Evolutionary conservation across 2,888 invertebrate species (phyloP).

Genomic region (Frankliniella fusca): DNA sequence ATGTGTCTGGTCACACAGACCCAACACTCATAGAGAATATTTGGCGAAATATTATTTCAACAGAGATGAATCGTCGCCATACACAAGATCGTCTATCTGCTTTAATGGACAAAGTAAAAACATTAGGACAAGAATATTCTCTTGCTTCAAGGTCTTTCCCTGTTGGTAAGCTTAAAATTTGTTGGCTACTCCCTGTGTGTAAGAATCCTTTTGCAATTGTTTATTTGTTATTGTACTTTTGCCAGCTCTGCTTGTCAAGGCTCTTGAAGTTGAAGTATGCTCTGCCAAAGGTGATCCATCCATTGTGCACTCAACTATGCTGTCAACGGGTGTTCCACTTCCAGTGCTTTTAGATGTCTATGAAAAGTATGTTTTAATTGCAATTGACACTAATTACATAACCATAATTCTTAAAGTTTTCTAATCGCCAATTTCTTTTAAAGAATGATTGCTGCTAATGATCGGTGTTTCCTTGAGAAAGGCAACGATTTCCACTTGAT

Average conservation of each 20-base stretch:
- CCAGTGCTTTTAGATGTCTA: constrained; percentile 77
- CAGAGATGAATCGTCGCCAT: constrained; percentile 43
- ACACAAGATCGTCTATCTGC: constrained; percentile 57
- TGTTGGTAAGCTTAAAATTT: constrained; percentile 56
- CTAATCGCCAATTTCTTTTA: constrained; percentile 37
- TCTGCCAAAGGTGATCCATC: constrained; percentile 65
- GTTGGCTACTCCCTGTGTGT: background rate
- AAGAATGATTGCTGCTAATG: constrained; percentile 73
- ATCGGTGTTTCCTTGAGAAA: constrained; percentile 79
- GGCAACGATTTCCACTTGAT: constrained; percentile 83
- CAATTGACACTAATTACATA: background rate
- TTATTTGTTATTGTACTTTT: constrained; percentile 38
- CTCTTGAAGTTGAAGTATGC: constrained; percentile 73
- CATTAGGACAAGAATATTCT: constrained; percentile 71
- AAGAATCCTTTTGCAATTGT: background rate
- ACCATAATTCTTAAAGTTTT: constrained; percentile 14
- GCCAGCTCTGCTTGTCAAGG: constrained; percentile 71
- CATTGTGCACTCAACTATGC: constrained; percentile 71
- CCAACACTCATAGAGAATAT: constrained; percentile 80
- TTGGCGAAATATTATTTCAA: constrained; percentile 78
- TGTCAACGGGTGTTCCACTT: constrained; percentile 71
- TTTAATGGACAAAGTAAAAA: constrained; percentile 70
- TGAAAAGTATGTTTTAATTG: constrained; percentile 58
- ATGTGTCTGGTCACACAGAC: constrained; percentile 91
- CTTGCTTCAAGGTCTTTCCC: constrained; percentile 85